Conservation (phyloP, 92 coral and sea anemone species). For the Zoanthus gigantus region DNA sequence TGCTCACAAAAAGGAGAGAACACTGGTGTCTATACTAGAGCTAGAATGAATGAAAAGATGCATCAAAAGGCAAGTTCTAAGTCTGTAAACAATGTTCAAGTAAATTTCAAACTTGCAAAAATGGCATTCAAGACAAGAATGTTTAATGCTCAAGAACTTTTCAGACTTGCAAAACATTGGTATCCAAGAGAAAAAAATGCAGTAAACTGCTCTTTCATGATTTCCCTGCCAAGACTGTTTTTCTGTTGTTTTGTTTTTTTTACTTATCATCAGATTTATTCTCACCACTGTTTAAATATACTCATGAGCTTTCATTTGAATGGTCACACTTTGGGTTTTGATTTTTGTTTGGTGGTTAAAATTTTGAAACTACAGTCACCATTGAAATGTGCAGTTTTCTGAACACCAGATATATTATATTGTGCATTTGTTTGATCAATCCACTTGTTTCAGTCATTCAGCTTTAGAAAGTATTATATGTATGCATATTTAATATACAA, state of each 20-base stretch:
- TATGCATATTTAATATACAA: too few species aligned
- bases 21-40: conserved; percentile 18
- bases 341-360: conserved; percentile 1
- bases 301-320: conserved; percentile 8
- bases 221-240: neutral
- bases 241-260: conserved; percentile 1
- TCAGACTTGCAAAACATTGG: conserved; percentile 4
- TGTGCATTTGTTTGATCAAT: too few species aligned
- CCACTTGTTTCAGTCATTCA: too few species aligned
- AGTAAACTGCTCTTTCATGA: neutral
- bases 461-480: too few species aligned
- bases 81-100: neutral
- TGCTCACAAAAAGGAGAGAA: conserved; percentile 22
- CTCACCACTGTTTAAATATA: conserved; percentile 15
- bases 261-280: conserved; percentile 13
- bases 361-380: conserved; percentile 10
- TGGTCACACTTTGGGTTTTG: neutral
- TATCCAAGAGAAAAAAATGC: neutral
- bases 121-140: neutral
- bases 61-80: conserved; percentile 28
- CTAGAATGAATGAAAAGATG: neutral
- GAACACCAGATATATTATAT: neutral
- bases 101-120: conserved; percentile 1
- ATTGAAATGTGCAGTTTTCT: conserved; percentile 10
- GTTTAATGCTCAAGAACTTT: neutral